Evolutionary conservation across 30 jellyfish, hydroid and myxozoan species (phyloP), one percentile per base, ranked within the genome.

Genomic region (Aurelia aurita): DNA sequence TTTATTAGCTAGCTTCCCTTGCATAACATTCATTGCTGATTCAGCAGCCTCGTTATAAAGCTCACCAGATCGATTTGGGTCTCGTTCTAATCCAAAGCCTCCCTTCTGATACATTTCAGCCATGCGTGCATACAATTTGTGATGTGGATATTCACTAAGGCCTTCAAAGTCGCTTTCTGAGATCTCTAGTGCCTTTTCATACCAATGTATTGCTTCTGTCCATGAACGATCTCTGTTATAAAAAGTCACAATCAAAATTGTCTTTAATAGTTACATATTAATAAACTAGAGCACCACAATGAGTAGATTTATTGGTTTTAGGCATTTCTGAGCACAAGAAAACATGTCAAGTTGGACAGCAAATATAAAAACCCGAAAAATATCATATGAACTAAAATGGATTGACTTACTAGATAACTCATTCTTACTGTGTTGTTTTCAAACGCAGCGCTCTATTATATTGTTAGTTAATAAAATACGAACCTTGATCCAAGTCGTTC

Each of bases 31-130:
- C 91, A 95, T 64, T 16, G 99, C 99, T 5, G 90, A 95, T 49
- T 95, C 99, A 0, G 97, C 99, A 26, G 99, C 99, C n/a, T 74
- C 70, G 39, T 79, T 89, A 58, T 89, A 95, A 47, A 95, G 85
- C 70, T 95, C 99, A 43, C 97, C 97, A 18, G 99, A 89, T 64
- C 72, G 85, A 44, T 81, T 86, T 5, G 89, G 80, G 57, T 95
- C 99, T 57, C 81, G 80, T 45, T 95, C 98, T 35, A 95, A 80
- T 19, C 98, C 98, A 81, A 75, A 47, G n/a, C 97, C 97, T 5
- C 99, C 99, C 22, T 85, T 85, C 22, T 95, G 89, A 86, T 87
- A 89, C 95, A 95, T 95, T 49, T 95, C 98, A 18, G 99, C 99
- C 92, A 95, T 61, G 10, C 97, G 94, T 27, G 96, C 99, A 73